Percentiles rank a stretch among this genome's conserved stretches.
phyloP scores from a whole-genome alignment of 2,888 invertebrate genomes.

The Margaritifera margaritifera region DNA sequence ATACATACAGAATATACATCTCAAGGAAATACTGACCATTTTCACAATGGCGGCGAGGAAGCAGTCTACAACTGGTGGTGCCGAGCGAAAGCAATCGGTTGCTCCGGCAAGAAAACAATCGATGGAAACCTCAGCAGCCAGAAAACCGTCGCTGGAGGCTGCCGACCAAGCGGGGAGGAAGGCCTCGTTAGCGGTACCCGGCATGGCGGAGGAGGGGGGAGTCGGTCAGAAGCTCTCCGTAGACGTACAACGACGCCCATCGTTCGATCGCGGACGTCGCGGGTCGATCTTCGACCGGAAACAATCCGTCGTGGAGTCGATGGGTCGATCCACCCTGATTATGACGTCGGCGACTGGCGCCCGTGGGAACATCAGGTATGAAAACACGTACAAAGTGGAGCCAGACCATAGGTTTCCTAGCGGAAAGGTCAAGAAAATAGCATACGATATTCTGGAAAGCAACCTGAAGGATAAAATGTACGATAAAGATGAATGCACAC shows the following conservation, averaged over 20 bases:
- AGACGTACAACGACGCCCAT: slow-evolving; percentile 7
- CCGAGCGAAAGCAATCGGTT: slow-evolving; percentile 7
- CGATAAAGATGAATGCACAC: slow-evolving; percentile 48
- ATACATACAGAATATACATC: too few relatives aligned
- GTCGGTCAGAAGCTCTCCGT: neutral
- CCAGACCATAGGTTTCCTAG: slow-evolving; percentile 49
- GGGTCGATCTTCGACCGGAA: slow-evolving; percentile 14
- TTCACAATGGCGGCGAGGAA: slow-evolving; percentile 23
- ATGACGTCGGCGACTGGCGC: slow-evolving; percentile 43
- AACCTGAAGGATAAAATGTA: slow-evolving; percentile 46
- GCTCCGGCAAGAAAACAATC: too few relatives aligned
- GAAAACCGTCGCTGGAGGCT: too few relatives aligned
- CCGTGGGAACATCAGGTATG: slow-evolving; percentile 42
- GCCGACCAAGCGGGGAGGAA: too few relatives aligned
- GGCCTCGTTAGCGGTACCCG: too few relatives aligned
- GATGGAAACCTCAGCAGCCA: too few relatives aligned
- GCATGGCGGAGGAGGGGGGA: too few relatives aligned
- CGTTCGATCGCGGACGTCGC: slow-evolving; percentile 9
- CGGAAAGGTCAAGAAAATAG: slow-evolving; percentile 40
- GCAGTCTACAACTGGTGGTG: slow-evolving; percentile 27
- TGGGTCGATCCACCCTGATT: slow-evolving; percentile 40
- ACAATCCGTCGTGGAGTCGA: slow-evolving; percentile 12
- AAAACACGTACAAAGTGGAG: slow-evolving; percentile 60
- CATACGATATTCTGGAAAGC: slow-evolving; percentile 44
- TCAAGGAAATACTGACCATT: too few relatives aligned